Base-by-base conservation (phyloP, 2,888 invertebrate genomes). In the Agriopis leucophaearia region DNA sequence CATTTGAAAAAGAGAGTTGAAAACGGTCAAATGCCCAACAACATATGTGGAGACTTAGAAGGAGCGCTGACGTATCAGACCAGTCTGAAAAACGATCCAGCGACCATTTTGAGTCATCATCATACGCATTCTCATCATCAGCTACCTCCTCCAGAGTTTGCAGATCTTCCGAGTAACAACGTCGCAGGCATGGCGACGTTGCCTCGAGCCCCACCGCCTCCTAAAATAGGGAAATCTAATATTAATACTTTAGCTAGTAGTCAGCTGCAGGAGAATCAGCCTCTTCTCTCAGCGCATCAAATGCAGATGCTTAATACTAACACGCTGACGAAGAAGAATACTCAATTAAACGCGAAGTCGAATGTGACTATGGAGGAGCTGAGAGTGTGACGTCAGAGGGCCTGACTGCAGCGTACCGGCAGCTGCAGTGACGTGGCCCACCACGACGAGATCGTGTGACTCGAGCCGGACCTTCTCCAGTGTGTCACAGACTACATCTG, bases 21-120 rank as follows among this genome's bases (percentile, higher is more conserved):
- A 83, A 97, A 97, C 79, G 97, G 97, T 0, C 97, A 97, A 85
- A 97, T 97, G 96, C 97, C 97, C 8, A 97, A 97, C 83, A 97
- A 97, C 80, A 97, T 97, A 73, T 97, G 97, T 84, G 97, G 97
- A n/a, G 97, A 97, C 78, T 87, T 97, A 66, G 97, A 97, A 87
- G 94, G 95, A 13, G 89, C 94, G 13, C 71, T 94, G 51, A 87
- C 90, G 38, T 94, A 91, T 76, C 94, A 94, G 75, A 94, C 94
- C 1, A 94, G 94, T 81, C 86, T 95, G 62, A 96, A 96, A 86
- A 95, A 95, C 74, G 96, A 96, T 85, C 96, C 96, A 10, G 96
- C 96, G 8, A 96, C 96, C 0, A 96, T 96, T 70, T 84, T 96
- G 63, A 95, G 96, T 66, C 96, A 97, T 81, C 97, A 97, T 80